phyloP scores from a whole-genome alignment of 2,797 vertebrate genomes.

The Oreochromis mossambicus region DNA sequence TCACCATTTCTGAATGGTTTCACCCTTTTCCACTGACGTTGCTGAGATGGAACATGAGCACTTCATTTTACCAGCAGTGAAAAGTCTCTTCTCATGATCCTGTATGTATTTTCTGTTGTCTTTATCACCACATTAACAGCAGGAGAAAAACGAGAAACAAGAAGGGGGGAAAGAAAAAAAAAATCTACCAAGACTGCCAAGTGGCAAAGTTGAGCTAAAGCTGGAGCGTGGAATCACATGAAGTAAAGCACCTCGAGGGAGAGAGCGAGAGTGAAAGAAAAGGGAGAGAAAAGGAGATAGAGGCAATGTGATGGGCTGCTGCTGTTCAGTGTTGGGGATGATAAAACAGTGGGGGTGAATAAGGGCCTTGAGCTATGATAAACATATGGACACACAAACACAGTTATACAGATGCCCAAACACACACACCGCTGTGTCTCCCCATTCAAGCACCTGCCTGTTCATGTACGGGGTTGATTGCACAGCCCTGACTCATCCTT shows the following conservation, averaged over 20 bases:
- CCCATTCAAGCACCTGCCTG: constrained; percentile 70
- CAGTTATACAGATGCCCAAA: constrained; percentile 27
- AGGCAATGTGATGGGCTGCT: constrained; percentile 65
- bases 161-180: constrained; percentile 38
- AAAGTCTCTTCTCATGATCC: constrained; percentile 60
- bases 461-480: constrained; percentile 66
- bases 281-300: constrained; percentile 54
- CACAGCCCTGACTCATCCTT: constrained; percentile 78
- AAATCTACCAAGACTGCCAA: constrained; percentile 68
- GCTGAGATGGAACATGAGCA: constrained; percentile 44
- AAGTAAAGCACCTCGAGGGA: constrained; percentile 71
- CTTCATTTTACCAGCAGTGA: constrained; percentile 58
- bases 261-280: constrained; percentile 58
- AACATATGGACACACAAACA: constrained; percentile 59
- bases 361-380: constrained; percentile 70
- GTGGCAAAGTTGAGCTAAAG: constrained; percentile 76
- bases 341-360: constrained; percentile 75
- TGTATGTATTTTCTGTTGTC: constrained; percentile 68
- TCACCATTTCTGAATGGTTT: constrained; percentile 27
- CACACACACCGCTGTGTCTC: constrained; percentile 38
- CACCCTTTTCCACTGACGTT: constrained; percentile 41
- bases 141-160: constrained; percentile 69
- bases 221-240: constrained; percentile 72
- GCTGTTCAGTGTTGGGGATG: constrained; percentile 70
- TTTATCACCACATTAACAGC: constrained; percentile 73